Evolutionary conservation across 2,888 invertebrate species (phyloP), one percentile per base, ranked within the genome.

Genomic region (Pyralis farinalis): DNA sequence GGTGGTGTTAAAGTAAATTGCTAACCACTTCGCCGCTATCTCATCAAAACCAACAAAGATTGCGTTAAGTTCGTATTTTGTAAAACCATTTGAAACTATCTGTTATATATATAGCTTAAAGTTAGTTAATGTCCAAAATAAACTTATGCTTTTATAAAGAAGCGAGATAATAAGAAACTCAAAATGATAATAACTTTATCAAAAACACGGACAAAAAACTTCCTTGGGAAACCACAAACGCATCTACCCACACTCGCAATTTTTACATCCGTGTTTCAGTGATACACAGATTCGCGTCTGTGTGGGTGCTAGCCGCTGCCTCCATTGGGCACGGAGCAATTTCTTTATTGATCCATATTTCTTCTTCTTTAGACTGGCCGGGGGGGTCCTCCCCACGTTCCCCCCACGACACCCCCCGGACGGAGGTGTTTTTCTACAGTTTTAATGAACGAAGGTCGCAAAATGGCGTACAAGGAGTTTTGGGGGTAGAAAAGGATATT

Each of bases 341-440:
- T 89, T 89, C 89, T 89, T 89, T 89, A 89, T 89, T 85, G 89
- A 89, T 89, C 89, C 89, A 89, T 89, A 89, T 89, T 89, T 89
- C 89, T 89, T 89, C 75, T 65, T 61, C 57, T 47, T 49, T 46
- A 53, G 45, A 51, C 50, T 47, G 57, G 34, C 49, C 70, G 42
- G 46, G 55, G 66, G 65, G 63, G 64, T 53, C 46, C 51, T 46
- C 48, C 42, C 43, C 43, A 52, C 16, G 16, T 2, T 16, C 16
- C 16, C 53, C 47, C 51, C 42, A 40, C 32, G 42, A 49, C 47
- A 45, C 63, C 58, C 68, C 62, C 72, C 54, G 55, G 58, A 72
- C 54, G 55, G 58, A 72, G 75, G 81, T 84, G 86, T 86, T 86
- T 87, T 87, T 87, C 85, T 87, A 85, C 85, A 85, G 80, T 86